A percentile compares a stretch with the other conserved stretches of the same genome.
Conservation (phyloP, 2,797 vertebrate species). For the Apodemus agrarius region DNA sequence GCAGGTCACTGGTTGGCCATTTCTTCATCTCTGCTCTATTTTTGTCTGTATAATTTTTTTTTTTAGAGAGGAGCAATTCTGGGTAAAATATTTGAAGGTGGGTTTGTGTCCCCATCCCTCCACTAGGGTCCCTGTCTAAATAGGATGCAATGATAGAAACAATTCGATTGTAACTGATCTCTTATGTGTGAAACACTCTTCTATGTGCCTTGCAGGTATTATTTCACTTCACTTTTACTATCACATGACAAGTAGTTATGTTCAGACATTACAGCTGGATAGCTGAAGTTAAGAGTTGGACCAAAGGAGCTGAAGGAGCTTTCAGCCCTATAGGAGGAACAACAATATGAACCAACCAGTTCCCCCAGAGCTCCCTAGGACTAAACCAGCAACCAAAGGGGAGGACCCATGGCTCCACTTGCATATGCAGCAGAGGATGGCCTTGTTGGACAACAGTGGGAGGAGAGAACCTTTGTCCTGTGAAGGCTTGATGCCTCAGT, state of each 20-base stretch:
- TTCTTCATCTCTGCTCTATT: neutral
- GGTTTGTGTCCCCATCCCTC: neutral
- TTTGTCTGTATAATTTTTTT: neutral
- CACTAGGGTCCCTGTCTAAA: neutral
- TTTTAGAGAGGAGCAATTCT: neutral
- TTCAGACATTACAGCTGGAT: neutral
- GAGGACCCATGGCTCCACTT: too few relatives aligned
- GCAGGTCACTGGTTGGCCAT: neutral
- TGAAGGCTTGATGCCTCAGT: too few relatives aligned
- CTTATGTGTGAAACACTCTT: neutral
- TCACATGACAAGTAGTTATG: too few relatives aligned
- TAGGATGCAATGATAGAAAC: neutral
- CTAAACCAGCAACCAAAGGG: too few relatives aligned
- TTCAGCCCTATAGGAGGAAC: too few relatives aligned
- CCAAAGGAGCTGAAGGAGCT: too few relatives aligned
- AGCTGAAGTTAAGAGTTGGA: neutral
- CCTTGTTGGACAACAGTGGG: too few relatives aligned
- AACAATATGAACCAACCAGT: too few relatives aligned
- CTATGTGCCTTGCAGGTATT: neutral
- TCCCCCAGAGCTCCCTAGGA: too few relatives aligned
- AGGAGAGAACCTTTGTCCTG: too few relatives aligned
- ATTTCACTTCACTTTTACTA: neutral
- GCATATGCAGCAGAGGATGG: too few relatives aligned
- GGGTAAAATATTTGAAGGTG: neutral
- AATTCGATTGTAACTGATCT: neutral